Evolutionary conservation across 2,888 invertebrate genomes (phyloP).

Genomic region (Physocephala rufipes): DNA sequence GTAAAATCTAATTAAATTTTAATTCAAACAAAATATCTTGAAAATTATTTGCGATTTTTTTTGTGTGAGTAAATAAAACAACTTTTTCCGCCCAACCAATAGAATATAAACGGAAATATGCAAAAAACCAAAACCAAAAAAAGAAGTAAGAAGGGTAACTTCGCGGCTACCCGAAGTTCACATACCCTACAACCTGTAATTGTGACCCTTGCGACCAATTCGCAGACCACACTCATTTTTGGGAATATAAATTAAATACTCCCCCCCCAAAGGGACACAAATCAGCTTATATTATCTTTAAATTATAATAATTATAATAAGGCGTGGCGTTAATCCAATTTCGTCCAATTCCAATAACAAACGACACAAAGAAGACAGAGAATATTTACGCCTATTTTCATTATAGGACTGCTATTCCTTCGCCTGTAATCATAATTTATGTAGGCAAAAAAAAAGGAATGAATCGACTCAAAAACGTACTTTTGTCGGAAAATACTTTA

Average conservation of each 20-base stretch:
- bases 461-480: no score
- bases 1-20: constrained; percentile 16
- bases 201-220: neutral
- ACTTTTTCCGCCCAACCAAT: constrained; percentile 1
- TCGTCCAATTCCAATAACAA: no score
- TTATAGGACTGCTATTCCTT: no score
- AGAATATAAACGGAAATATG: neutral
- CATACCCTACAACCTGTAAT: no score
- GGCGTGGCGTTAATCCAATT: no score
- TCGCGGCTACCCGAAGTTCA: neutral
- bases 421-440: no score
- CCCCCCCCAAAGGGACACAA: neutral
- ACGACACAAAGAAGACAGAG: no score
- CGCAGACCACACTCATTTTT: neutral
- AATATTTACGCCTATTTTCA: no score
- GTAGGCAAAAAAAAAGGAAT: no score
- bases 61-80: constrained; percentile 27
- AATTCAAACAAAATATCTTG: constrained; percentile 22
- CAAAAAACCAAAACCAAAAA: neutral
- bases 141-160: neutral
- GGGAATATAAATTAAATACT: neutral
- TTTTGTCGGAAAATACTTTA: no score
- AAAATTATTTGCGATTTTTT: constrained; percentile 10
- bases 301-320: no score
- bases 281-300: no score